Percentiles rank a stretch among this genome's conserved stretches.
phyloP scores from a whole-genome alignment of 2,113 vertebrate species.

The Corythornis vintsioides region DNA sequence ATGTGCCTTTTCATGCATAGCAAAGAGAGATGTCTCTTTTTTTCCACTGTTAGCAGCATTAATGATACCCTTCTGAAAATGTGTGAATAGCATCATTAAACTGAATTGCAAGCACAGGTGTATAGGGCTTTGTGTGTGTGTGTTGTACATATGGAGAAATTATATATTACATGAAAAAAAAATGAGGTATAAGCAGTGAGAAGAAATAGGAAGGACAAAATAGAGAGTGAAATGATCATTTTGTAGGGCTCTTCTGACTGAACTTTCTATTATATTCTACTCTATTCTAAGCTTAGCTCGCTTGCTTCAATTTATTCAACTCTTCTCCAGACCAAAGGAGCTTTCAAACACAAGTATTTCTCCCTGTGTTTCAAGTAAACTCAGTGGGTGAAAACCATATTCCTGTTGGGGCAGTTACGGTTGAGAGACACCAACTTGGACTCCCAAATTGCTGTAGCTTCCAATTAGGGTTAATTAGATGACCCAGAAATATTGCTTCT shows the following conservation, averaged over 20 bases:
- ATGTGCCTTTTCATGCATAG: not conserved
- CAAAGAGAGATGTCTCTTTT: not conserved
- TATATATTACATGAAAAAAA: not conserved
- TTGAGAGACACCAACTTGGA: not conserved
- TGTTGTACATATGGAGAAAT: not conserved
- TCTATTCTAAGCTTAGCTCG: not conserved
- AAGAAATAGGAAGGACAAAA: not conserved
- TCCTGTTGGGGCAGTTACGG: not conserved
- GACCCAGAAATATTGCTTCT: not conserved
- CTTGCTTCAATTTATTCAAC: not conserved
- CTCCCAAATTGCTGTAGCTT: not conserved
- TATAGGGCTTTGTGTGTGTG: not conserved
- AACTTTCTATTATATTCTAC: not conserved
- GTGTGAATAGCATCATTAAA: slow-evolving; percentile 2
- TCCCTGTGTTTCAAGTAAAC: not conserved
- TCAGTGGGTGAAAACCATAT: not conserved
- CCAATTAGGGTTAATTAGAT: not conserved
- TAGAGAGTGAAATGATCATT: not conserved
- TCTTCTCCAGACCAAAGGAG: not conserved
- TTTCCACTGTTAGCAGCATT: slow-evolving; percentile 11
- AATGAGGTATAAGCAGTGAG: not conserved
- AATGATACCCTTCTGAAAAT: slow-evolving; percentile 29
- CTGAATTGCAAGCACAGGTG: not conserved
- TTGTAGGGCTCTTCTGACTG: not conserved
- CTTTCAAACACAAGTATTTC: not conserved